phyloP scores from a whole-genome alignment of 1,140 invertebrate species.

The Manduca sexta region DNA sequence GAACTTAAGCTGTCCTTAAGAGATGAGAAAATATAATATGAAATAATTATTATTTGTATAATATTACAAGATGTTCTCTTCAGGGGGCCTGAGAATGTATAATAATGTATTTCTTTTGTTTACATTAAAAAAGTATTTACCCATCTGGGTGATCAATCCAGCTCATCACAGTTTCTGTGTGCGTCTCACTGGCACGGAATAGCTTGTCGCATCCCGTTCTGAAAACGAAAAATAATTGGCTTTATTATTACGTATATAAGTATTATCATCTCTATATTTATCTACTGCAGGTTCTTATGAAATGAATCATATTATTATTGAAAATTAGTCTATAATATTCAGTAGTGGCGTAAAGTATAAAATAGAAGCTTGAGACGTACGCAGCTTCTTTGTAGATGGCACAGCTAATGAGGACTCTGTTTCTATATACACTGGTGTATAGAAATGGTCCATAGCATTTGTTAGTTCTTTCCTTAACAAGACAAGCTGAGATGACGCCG shows the following conservation, averaged over 20 bases:
- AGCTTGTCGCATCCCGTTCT: constrained; percentile 36
- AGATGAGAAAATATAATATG: no score
- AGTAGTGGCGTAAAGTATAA: no score
- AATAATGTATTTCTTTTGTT: no score
- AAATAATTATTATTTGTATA: no score
- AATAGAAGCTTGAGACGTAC: constrained; percentile 23
- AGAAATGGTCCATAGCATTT: constrained; percentile 62
- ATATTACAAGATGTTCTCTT: no score
- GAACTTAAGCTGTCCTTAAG: no score
- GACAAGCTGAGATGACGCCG: constrained; percentile 50
- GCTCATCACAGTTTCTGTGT: constrained; percentile 35
- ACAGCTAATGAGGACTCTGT: constrained; percentile 54
- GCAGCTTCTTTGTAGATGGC: constrained; percentile 56
- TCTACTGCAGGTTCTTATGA: no score
- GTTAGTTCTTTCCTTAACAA: constrained; percentile 50
- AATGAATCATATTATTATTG: no score
- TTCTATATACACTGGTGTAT: constrained; percentile 57
- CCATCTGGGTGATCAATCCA: constrained; percentile 46
- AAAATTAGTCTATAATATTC: no score
- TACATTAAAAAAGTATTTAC: constrained; percentile 20
- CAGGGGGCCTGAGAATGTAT: no score
- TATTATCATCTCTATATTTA: no score
- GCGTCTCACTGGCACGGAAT: constrained; percentile 33
- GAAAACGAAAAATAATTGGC: constrained; percentile 10
- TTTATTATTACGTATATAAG: no score